Conservation (phyloP, 2,888 invertebrate genomes). For the Willowsia nigromaculata region DNA sequence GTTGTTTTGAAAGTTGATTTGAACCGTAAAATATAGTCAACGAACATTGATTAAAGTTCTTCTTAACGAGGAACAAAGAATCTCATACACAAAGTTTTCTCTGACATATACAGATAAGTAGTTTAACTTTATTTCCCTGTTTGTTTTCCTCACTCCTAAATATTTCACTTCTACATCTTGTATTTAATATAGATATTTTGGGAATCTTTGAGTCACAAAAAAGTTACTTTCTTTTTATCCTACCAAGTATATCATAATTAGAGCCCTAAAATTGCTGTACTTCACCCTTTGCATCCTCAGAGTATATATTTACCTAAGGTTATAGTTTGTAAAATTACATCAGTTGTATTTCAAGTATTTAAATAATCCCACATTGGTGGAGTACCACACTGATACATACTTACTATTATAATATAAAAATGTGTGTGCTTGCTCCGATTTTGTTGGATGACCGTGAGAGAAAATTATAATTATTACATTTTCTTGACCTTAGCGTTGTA, state of each 20-base stretch:
- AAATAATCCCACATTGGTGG: neutral
- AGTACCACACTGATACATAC: neutral
- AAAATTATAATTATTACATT: neutral
- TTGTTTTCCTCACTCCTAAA: neutral
- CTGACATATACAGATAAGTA: too few species aligned
- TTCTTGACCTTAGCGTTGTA: neutral
- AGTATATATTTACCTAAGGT: neutral
- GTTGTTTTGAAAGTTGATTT: too few species aligned
- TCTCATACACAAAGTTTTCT: too few species aligned
- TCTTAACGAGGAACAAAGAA: neutral
- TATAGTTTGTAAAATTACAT: neutral
- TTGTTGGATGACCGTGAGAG: neutral
- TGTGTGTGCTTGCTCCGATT: slow-evolving; percentile 4
- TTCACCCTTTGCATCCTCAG: neutral
- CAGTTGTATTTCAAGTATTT: neutral
- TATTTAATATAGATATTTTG: neutral
- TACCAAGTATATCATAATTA: neutral
- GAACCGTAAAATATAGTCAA: too few species aligned
- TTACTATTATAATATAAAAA: neutral
- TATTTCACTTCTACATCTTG: neutral
- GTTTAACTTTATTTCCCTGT: neutral
- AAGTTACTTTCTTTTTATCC: neutral
- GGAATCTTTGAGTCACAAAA: neutral
- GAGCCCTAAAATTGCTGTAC: neutral
- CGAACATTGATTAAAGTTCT: too few species aligned